phyloP scores from a whole-genome alignment of 2,888 invertebrate genomes.

The Chalcosyrphus nemorum region DNA sequence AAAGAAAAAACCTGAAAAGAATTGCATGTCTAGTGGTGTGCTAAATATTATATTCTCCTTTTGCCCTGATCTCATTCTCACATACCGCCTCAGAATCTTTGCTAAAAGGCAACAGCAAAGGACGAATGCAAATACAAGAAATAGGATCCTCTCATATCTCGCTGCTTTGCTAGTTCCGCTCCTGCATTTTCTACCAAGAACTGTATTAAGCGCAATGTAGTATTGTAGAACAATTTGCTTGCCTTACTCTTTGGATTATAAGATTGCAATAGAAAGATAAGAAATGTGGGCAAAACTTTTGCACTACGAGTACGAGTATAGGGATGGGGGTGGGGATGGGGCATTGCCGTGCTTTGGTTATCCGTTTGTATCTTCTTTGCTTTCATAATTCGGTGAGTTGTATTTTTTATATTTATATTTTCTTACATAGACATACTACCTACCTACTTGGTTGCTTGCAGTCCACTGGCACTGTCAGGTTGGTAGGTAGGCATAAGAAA shows the following conservation, averaged over 20 bases:
- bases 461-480: no score
- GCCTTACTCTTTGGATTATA: conserved; percentile 2
- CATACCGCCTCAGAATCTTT: conserved; percentile 6
- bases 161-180: conserved; percentile 1
- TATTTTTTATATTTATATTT: not conserved
- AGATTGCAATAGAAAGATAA: conserved; percentile 35
- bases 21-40: conserved; percentile 29
- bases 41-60: conserved; percentile 35
- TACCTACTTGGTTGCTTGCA: no score
- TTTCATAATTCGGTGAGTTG: conserved; percentile 5
- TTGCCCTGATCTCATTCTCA: conserved; percentile 16
- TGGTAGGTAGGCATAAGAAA: not conserved
- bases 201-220: not conserved
- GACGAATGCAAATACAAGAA: conserved; percentile 32
- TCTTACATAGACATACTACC: not conserved
- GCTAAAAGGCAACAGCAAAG: conserved; percentile 3
- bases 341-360: not conserved
- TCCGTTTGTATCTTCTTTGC: not conserved
- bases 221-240: conserved; percentile 9
- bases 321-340: no score
- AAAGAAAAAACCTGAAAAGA: conserved; percentile 2
- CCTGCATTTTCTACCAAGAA: not conserved
- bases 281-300: conserved; percentile 6
- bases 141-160: conserved; percentile 12
- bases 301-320: not conserved